Conservation (phyloP, 2,888 invertebrate genomes). For the Noctua pronuba region DNA sequence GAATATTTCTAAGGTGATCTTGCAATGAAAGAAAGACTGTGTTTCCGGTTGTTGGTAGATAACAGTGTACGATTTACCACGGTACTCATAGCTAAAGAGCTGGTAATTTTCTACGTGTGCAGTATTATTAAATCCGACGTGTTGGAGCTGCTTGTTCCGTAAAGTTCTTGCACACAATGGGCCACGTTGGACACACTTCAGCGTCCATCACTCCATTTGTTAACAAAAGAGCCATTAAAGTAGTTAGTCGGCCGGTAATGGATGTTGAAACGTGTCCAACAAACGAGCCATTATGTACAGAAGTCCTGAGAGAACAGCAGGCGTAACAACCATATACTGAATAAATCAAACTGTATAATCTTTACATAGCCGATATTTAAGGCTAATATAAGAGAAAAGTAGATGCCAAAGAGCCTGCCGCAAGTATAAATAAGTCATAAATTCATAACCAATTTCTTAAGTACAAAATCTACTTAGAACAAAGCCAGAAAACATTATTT, state of each 20-base stretch:
- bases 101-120: conserved; percentile 50
- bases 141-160: conserved; percentile 46
- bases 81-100: conserved; percentile 33
- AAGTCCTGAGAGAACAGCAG: conserved; percentile 38
- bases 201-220: conserved; percentile 63
- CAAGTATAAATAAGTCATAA: conserved; percentile 34
- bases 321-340: conserved; percentile 24
- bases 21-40: conserved; percentile 43
- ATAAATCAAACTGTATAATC: conserved; percentile 38
- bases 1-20: conserved; percentile 37
- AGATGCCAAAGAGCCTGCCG: conserved; percentile 14
- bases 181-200: conserved; percentile 61
- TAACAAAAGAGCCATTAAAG: conserved; percentile 65
- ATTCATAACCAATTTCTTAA: conserved; percentile 55
- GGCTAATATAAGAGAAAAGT: conserved; percentile 20
- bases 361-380: conserved; percentile 19
- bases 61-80: conserved; percentile 50
- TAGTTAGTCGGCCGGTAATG: conserved; percentile 63
- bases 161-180: conserved; percentile 57
- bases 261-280: conserved; percentile 62
- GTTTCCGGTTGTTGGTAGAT: conserved; percentile 44
- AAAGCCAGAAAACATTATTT: conserved; percentile 42
- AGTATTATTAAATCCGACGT: conserved; percentile 58
- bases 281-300: conserved; percentile 58
- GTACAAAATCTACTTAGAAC: conserved; percentile 39